Percentiles rank a stretch among this genome's conserved stretches.
These are phyloP conservation scores for Agrochola lychnidis DNA, from an alignment of 2,888 invertebrate species.

Conservation along the genomic window DNA sequence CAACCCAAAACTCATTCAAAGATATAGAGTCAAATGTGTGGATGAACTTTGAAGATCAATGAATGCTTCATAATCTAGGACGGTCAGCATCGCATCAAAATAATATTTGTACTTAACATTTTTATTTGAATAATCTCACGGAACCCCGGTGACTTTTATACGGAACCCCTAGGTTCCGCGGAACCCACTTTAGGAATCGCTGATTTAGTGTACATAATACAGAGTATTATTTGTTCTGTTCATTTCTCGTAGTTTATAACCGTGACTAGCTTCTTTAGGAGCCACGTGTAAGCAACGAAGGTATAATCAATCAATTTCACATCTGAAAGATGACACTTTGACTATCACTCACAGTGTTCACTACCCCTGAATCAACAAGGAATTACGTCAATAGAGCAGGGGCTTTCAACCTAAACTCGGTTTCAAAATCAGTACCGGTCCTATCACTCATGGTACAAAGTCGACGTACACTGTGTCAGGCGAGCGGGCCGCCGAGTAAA, in stretches of 20 bases:
- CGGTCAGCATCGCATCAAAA: too few species aligned
- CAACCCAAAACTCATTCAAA: too few species aligned
- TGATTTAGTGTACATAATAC: not conserved
- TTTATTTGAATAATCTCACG: too few species aligned
- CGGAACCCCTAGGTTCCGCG: too few species aligned
- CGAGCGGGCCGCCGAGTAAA: conserved; percentile 43
- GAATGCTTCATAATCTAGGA: too few species aligned
- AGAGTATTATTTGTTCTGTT: not conserved
- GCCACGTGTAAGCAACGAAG: not conserved
- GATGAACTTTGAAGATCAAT: too few species aligned
- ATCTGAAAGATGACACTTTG: not conserved
- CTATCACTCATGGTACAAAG: conserved; percentile 8
- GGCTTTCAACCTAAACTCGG: not conserved
- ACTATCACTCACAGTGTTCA: conserved; percentile 11
- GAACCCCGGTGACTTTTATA: too few species aligned
- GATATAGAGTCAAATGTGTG: too few species aligned
- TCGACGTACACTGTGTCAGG: conserved; percentile 16
- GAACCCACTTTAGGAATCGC: too few species aligned
- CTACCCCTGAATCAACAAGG: conserved; percentile 1
- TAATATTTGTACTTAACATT: too few species aligned
- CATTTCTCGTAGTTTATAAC: not conserved
- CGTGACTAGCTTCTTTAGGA: not conserved
- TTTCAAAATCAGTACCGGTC: conserved; percentile 16
- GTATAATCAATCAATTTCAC: conserved; percentile 2
- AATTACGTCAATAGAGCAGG: not conserved